A percentile compares a stretch with the other conserved stretches of the same genome.
These are phyloP conservation scores for Sus cebifrons DNA, from an alignment of 2,797 vertebrate genomes.

Conservation along the genomic window DNA sequence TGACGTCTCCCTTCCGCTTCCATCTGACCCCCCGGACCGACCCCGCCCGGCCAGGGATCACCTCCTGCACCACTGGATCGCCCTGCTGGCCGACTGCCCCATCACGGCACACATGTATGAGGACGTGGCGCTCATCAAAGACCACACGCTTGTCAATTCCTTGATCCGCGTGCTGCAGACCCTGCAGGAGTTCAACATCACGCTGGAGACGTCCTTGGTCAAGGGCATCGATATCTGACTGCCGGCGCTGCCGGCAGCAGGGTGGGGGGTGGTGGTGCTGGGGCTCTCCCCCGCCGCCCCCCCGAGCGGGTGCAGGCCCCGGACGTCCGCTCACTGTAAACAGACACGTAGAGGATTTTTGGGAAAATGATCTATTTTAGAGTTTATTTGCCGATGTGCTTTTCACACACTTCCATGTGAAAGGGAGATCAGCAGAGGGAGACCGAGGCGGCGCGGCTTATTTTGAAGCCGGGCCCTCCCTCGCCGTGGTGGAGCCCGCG, in stretches of 20 bases:
- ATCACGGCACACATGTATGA: conserved; percentile 99
- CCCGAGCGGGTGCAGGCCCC: no score
- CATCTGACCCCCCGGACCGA: conserved; percentile 55
- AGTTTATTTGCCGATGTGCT: conserved; percentile 93
- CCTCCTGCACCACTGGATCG: conserved; percentile 99
- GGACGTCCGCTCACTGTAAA: conserved; percentile 90
- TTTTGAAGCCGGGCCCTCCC: conserved; percentile 97
- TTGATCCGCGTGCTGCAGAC: conserved; percentile 99
- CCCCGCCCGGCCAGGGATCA: conserved; percentile 93
- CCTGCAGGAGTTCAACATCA: conserved; percentile 99
- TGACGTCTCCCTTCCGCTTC: conserved; percentile 59
- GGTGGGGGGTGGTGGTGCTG: not conserved
- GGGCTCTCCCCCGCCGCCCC: no score
- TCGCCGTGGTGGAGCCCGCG: conserved; percentile 95
- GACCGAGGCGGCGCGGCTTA: conserved; percentile 95
- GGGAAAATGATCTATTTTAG: conserved; percentile 93
- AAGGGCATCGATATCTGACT: conserved; percentile 96
- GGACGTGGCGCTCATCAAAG: conserved; percentile 96
- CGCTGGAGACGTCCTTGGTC: conserved; percentile 97
- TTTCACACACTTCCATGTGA: conserved; percentile 94
- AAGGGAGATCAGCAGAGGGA: conserved; percentile 95
- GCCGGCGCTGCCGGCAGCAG: conserved; percentile 74
- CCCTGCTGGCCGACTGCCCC: conserved; percentile 97
- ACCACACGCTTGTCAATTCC: conserved; percentile 98
- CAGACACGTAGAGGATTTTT: conserved; percentile 89